Evolutionary conservation across 2,797 vertebrate genomes (phyloP), one percentile per base, ranked within the genome.

Genomic region (Aselliscus stoliczkanus): DNA sequence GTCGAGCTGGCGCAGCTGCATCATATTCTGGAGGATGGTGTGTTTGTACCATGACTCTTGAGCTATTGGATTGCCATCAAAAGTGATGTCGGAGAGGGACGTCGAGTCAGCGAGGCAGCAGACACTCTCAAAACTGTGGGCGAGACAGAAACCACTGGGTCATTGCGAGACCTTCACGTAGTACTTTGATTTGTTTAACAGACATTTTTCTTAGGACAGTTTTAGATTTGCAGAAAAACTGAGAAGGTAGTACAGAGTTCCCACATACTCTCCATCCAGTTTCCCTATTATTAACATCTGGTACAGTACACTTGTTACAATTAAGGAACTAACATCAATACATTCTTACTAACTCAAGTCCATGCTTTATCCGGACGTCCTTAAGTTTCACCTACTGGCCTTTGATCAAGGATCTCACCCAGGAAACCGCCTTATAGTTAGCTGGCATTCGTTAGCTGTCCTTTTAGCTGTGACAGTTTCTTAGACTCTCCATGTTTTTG

Each of bases 21-120:
- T 98, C 99, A 99, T 99, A 98, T 99, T 99, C 98, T 99, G 99
- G 97, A 99, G 99, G 98, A 99, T 97, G 34, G 99, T 99, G 98
- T 99, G 99, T 98, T 99, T 99, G 99, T 99, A 99, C 99, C 99
- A 99, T 99, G 99, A 99, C 99, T 99, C 99, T 99, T 99, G 99
- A 98, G 99, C 99, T 99, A 99, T 99, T 93, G 99, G 99, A 97
- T 99, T 99, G 99, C 99, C 99, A 99, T 99, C 99, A 99, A 99
- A 99, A 97, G 99, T 99, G 98, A 99, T 99, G 98, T 99, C 99
- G 96, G 99, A 99, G 97, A 99, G 99, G 98, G 99, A 99, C 94
- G 98, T 96, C 0, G 98, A 99, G 96, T 99, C 98, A 98, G 99
- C 98, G 84, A 99, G 99, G 98, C 99, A 99, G 98, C 98, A 98